Conservation (phyloP, 2,888 invertebrate species). For the Callimorpha dominula region DNA sequence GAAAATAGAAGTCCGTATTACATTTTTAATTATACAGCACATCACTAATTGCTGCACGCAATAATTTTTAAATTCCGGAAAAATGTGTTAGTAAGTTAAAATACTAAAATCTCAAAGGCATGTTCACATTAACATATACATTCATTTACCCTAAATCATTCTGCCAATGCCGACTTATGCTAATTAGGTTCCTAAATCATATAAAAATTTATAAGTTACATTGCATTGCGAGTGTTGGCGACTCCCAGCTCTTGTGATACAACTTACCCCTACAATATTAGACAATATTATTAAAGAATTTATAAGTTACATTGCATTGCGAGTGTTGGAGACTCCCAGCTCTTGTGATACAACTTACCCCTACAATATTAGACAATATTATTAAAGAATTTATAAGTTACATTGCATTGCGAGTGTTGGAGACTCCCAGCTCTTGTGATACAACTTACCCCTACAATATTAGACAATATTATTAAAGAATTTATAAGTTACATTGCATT, state of each 20-base stretch:
- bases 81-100: too few relatives aligned
- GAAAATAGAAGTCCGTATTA: background rate
- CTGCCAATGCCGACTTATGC: background rate
- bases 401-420: background rate
- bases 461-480: too few relatives aligned
- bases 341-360: too few relatives aligned
- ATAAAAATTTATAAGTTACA: background rate
- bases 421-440: background rate
- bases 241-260: background rate
- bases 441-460: too few relatives aligned
- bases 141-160: too few relatives aligned
- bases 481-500: background rate
- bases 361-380: too few relatives aligned
- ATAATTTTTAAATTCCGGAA: too few relatives aligned
- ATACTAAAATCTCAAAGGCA: too few relatives aligned
- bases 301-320: background rate
- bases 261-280: constrained; percentile 48
- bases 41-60: too few relatives aligned
- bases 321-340: background rate
- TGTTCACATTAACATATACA: too few relatives aligned
- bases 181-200: background rate
- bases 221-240: background rate
- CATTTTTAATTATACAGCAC: too few relatives aligned
- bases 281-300: constrained; percentile 72
- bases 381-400: background rate